These are phyloP conservation scores for Drosophila testacea DNA, from an alignment of 2,888 invertebrate genomes.

Conservation along the genomic window DNA sequence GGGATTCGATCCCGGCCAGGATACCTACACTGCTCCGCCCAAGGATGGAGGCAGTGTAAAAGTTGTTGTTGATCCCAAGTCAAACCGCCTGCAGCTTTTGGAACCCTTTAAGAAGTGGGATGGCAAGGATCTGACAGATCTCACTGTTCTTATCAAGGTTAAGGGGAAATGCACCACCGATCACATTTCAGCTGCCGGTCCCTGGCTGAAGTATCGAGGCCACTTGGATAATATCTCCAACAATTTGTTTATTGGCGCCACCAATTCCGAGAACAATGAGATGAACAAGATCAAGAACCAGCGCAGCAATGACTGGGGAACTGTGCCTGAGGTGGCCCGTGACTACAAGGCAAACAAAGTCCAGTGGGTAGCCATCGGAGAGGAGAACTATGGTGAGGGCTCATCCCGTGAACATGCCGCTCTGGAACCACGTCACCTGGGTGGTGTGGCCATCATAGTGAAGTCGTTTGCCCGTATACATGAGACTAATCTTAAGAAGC, in stretches of 20 bases:
- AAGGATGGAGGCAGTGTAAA: conserved; percentile 84
- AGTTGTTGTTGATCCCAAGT: conserved; percentile 94
- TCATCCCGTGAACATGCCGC: conserved; percentile 99
- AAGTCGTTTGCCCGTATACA: conserved; percentile 99
- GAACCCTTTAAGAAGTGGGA: conserved; percentile 97
- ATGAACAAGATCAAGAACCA: conserved; percentile 98
- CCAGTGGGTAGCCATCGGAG: conserved; percentile 95
- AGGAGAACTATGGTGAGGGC: conserved; percentile 96
- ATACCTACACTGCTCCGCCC: conserved; percentile 96
- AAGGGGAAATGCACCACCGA: conserved; percentile 99
- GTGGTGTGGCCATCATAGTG: conserved; percentile 98
- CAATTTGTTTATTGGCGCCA: conserved; percentile 98
- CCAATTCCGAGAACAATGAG: conserved; percentile 93
- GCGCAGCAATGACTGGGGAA: conserved; percentile 92
- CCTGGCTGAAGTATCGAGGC: conserved; percentile 99
- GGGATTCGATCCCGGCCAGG: conserved; percentile 98
- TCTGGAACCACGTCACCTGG: conserved; percentile 97
- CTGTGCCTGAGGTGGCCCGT: conserved; percentile 97
- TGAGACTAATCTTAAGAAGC: conserved; percentile 99
- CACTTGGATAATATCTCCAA: conserved; percentile 99
- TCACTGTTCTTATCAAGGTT: conserved; percentile 97
- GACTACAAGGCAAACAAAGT: conserved; percentile 95
- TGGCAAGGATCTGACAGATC: conserved; percentile 95
- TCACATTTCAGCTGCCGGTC: conserved; percentile 99
- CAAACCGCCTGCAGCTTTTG: conserved; percentile 96